phyloP scores from a whole-genome alignment of 2,888 invertebrate species.

The Chrysomela aeneicollis region DNA sequence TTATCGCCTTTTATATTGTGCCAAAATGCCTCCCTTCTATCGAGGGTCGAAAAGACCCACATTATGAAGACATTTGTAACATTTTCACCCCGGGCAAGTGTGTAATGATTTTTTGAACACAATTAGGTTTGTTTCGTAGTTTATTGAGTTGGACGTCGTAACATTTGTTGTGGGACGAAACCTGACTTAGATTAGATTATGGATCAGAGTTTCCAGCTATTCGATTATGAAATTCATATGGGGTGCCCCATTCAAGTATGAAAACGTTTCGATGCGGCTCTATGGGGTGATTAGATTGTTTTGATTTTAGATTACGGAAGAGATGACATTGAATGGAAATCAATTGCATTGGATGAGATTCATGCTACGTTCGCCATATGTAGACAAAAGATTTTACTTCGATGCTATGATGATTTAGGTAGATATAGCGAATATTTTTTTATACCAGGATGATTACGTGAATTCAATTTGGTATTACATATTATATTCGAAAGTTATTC shows the following conservation, averaged over 20 bases:
- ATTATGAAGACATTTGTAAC: constrained; percentile 54
- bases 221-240: constrained; percentile 39
- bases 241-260: constrained; percentile 21
- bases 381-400: background rate
- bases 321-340: background rate
- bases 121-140: constrained; percentile 62
- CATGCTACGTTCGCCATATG: background rate
- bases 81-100: constrained; percentile 59
- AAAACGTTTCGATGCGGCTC: constrained; percentile 2
- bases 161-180: constrained; percentile 55
- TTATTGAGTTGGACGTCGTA: constrained; percentile 59
- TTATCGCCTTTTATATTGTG: constrained; percentile 37
- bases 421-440: no score
- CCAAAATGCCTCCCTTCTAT: constrained; percentile 38
- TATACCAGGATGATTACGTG: no score
- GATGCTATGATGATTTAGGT: background rate
- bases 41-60: constrained; percentile 39
- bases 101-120: constrained; percentile 63
- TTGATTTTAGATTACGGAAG: background rate
- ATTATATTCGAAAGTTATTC: no score
- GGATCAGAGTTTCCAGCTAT: constrained; percentile 44
- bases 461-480: no score
- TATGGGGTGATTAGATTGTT: constrained; percentile 11
- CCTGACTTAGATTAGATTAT: constrained; percentile 52
- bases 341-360: background rate